Base-by-base conservation (phyloP, 2,888 invertebrate genomes). In the Mythimna lalbum region DNA sequence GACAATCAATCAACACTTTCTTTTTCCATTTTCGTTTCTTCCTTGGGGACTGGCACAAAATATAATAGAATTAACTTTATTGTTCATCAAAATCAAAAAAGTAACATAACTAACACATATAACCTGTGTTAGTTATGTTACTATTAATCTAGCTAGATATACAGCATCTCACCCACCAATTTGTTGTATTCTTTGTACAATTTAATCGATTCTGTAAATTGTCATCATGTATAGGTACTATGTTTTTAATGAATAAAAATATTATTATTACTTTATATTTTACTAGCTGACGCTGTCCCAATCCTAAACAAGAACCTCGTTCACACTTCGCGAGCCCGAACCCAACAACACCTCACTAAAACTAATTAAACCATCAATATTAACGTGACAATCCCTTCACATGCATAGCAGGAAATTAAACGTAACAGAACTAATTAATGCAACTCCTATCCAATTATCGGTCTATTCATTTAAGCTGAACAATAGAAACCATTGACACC, bases 351-450 rank as follows among this genome's bases (percentile, higher is more conserved):
- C 53, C 27, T 2, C 23, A 17, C 23, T 17, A 5, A 52, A 23
- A 27, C 23, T 27, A 55, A 60, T 50, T 43, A 14, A 43, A 67
- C 21, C 33, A 75, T 27, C 4, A 33, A n/a, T 56, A 57, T 63
- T 47, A 50, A 50, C n/a, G 27, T 50, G 21, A 47, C 33, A 43
- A 31, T 33, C 4, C 14, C 10, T 69, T 21, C 43, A 65, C 19
- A 31, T 59, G 27, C 53, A 39, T 17, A 21, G 9, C 31, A 62
- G 23, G n/a, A 39, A 31, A 69, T 59, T 49, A 36, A 36, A 50
- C 21, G 39, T 60, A 53, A 63, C 17, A 43, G 33, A 60, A 50
- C 69, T 53, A 63, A 75, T 53, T 63, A 27, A 39, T 70, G 63
- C 53, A 50, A 27, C 49, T 50, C 5, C 39, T 49, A 49, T 53